Evolutionary conservation across 2,113 vertebrate species (phyloP).

Genomic region (Takifugu bimaculatus): DNA sequence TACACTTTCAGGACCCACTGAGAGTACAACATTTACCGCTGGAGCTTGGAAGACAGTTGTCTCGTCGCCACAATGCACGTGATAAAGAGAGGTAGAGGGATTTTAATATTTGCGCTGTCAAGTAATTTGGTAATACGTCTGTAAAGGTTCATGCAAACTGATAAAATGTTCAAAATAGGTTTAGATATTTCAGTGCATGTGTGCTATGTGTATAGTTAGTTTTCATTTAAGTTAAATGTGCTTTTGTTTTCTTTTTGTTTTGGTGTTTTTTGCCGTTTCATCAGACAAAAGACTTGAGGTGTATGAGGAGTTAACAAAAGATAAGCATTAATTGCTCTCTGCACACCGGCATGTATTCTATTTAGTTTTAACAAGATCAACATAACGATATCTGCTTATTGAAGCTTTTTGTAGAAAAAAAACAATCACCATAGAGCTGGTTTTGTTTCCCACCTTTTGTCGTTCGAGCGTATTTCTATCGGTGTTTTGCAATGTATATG

Average conservation of each 20-base stretch:
- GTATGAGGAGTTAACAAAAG: too few species aligned
- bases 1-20: background rate
- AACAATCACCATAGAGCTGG: background rate
- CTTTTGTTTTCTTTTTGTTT: constrained; percentile 3
- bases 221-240: background rate
- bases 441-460: background rate
- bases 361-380: too few species aligned
- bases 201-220: too few species aligned
- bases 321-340: too few species aligned
- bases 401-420: background rate
- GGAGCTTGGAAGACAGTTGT: background rate
- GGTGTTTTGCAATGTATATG: background rate
- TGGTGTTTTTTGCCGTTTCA: too few species aligned
- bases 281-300: too few species aligned
- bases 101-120: background rate
- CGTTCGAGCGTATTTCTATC: background rate
- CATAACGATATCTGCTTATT: too few species aligned
- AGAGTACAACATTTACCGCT: background rate
- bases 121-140: background rate
- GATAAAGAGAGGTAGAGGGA: constrained; percentile 84
- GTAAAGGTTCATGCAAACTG: too few species aligned
- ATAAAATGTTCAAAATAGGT: too few species aligned
- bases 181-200: too few species aligned
- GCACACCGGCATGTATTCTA: too few species aligned
- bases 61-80: constrained; percentile 81